Percentiles rank a stretch among this genome's conserved stretches.
phyloP scores from a whole-genome alignment of 2,888 invertebrate genomes.

The Atherix ibis region DNA sequence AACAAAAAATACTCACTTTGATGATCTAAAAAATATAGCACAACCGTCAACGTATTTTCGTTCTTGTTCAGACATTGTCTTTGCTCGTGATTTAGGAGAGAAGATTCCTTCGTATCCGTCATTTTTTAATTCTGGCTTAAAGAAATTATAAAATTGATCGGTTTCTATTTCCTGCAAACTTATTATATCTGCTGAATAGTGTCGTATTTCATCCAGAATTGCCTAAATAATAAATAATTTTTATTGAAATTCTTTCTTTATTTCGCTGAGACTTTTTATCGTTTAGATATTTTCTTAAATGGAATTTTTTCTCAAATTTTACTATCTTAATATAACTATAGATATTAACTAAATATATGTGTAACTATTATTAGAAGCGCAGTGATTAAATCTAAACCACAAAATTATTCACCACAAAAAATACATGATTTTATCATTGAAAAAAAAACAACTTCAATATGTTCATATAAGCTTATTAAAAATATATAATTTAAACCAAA shows the following conservation, averaged over 20 bases:
- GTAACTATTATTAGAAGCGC: too few species aligned
- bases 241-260: background rate
- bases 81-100: slow-evolving; percentile 94
- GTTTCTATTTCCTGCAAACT: slow-evolving; percentile 96
- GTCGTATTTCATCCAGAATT: slow-evolving; percentile 90
- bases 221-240: slow-evolving; percentile 24
- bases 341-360: too few species aligned
- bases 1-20: slow-evolving; percentile 50
- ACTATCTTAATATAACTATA: too few species aligned
- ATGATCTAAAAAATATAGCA: slow-evolving; percentile 91
- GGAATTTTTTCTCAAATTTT: too few species aligned
- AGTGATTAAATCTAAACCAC: too few species aligned
- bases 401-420: too few species aligned
- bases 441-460: too few species aligned
- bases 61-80: slow-evolving; percentile 95
- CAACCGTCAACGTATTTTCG: slow-evolving; percentile 97
- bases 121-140: slow-evolving; percentile 81
- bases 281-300: too few species aligned
- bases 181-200: slow-evolving; percentile 94
- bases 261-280: too few species aligned
- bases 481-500: too few species aligned
- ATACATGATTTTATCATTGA: too few species aligned
- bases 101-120: slow-evolving; percentile 92
- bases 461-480: too few species aligned
- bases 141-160: slow-evolving; percentile 95